Base-by-base conservation (phyloP, 2,888 invertebrate genomes). In the Bellardia pandia region DNA sequence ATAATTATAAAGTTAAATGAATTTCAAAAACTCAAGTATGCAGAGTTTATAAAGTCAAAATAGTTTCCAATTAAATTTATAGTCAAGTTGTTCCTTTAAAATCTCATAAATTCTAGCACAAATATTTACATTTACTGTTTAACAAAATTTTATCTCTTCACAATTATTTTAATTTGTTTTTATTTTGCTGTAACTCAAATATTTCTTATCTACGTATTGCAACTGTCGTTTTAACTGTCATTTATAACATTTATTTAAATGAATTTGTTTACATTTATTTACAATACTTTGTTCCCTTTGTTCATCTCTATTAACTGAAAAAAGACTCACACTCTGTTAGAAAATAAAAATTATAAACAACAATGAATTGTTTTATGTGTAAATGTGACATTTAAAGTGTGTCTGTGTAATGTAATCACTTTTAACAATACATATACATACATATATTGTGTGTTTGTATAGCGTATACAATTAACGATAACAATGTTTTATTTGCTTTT, bases 161-260 rank as follows among this genome's bases (percentile, higher is more conserved):
- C 48, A 69, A 53, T 71, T 69, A 40, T 69, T 53, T 48, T 13
- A 51, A 51, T 45, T 75, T 42, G 11, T 40, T 81, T 42, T 71
- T 69, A 53, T 23, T 37, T 37, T 37, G 6, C 37, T 30, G 42
- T 37, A 5, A 40, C 33, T 42, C 30, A 51, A 69, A 45, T 51
- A 48, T 74, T 51, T 56, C 58, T 81, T 85, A 85, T 87, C 87
- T 68, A 42, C 69, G 71, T 45, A 78, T 69, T 77, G 81, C 81
- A 81, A 69, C 62, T 85, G 85, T 81, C 79, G 79, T 83, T 75
- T 83, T 79, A 83, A 79, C 51, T 83, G 82, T 83, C 81, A 80
- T 87, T 81, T 81, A 68, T 74, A 45, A 75, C 68, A 74, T 79
- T 86, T 80, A 72, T 80, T 78, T 82, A 68, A 86, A 58, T 23